Evolutionary conservation across 2,888 invertebrate species (phyloP).

Genomic region (Mythimna vitellina): DNA sequence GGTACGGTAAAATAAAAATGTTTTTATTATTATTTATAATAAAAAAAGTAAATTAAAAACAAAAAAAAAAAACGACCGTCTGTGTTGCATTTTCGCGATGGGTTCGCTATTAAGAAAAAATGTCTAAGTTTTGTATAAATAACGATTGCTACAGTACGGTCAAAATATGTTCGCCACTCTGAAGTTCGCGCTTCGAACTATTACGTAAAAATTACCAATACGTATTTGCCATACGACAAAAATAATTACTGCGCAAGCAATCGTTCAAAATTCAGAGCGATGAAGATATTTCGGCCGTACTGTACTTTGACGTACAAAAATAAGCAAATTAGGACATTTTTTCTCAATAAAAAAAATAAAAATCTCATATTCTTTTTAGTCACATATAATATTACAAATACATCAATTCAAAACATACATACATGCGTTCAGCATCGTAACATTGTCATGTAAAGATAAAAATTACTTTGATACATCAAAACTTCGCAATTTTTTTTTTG

Average conservation of each 20-base stretch:
- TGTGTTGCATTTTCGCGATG: conserved; percentile 90
- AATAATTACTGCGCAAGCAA: no score
- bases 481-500: conserved; percentile 22
- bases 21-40: conserved; percentile 15
- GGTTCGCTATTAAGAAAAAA: conserved; percentile 64
- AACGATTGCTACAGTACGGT: not conserved
- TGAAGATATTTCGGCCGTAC: no score
- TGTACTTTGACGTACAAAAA: not conserved
- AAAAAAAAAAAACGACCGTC: conserved; percentile 82
- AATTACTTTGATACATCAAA: conserved; percentile 49
- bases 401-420: conserved; percentile 78
- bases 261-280: no score
- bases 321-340: conserved; percentile 25
- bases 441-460: conserved; percentile 72
- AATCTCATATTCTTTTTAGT: conserved; percentile 59
- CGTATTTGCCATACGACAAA: no score
- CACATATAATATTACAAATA: conserved; percentile 84
- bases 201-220: no score
- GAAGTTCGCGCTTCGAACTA: no score
- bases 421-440: conserved; percentile 71
- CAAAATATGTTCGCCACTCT: no score
- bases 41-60: conserved; percentile 52
- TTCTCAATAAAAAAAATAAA: conserved; percentile 49
- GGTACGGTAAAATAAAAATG: conserved; percentile 59
- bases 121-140: conserved; percentile 57